Base-by-base conservation (phyloP, 2,113 vertebrate genomes). In the Oncorhynchus kisutch region DNA sequence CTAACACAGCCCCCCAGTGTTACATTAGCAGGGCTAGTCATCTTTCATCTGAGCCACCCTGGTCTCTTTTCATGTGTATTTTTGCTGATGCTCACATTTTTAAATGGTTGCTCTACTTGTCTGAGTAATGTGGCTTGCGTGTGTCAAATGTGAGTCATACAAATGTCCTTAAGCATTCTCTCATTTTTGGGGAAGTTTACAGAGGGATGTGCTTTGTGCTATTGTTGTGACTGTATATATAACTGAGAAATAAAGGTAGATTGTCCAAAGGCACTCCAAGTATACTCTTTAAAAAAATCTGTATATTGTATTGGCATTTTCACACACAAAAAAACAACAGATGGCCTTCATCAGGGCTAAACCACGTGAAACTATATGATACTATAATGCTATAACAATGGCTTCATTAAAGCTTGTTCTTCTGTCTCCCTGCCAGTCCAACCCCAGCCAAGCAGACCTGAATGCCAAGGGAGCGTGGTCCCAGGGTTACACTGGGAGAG, bases 381-480 rank as follows among this genome's bases (percentile, higher is more conserved):
- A 45, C 8, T 45, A 45, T 45, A 45, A 45, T 45, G 8, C 39
- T 45, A 45, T 45, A 27, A 29, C 1, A 12, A 79, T 76, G 70
- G 70, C 65, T 84, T 20, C 87, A 75, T 74, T 60, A 82, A 78
- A 34, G 70, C 29, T 3, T 62, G 18, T 20, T 24, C 72, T 20
- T 24, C 72, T 82, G 25, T 57, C 9, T 80, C 66, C 79, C 31
- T 78, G 89, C 6, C 84, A 94, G 93, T 90, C 85, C 57, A 89
- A 81, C 62, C 88, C 91, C 13, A 87, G 86, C 39, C 90, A 92
- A 64, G 92, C 90, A 79, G 92, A 94, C 87, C 85, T 99, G 88
- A 98, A 99, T 0, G 96, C 97, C 83, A 95, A 93, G 83, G 95
- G 93, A 78, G 97, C 97, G 77, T 99, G 98, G 98, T 92, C 94